Conservation (phyloP, 2,888 invertebrate species). For the Aplocera efformata region DNA sequence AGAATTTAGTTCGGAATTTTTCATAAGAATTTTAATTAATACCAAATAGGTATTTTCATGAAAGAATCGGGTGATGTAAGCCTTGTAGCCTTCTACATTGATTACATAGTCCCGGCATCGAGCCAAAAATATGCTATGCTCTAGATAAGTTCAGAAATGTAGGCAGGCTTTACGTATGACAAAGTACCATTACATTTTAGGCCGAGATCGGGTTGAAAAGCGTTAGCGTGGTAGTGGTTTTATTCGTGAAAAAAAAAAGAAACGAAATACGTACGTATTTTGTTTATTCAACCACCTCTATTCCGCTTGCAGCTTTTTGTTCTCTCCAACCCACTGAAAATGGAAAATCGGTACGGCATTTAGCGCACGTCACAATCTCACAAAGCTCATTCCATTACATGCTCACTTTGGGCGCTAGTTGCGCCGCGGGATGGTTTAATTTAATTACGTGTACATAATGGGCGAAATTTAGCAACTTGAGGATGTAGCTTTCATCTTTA, state of each 20-base stretch:
- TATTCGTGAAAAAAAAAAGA: too few species aligned
- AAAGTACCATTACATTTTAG: conserved; percentile 14
- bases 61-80: conserved; percentile 4
- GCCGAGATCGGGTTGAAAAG: too few species aligned
- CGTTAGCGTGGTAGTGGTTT: neutral
- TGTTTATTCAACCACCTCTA: too few species aligned
- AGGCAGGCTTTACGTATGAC: conserved; percentile 24
- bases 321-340: too few species aligned
- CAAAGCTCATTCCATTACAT: too few species aligned
- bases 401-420: too few species aligned
- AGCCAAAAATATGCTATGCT: conserved; percentile 27
- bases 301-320: too few species aligned
- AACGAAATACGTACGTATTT: too few species aligned
- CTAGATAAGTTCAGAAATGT: conserved; percentile 27
- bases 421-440: conserved; percentile 2
- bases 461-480: conserved; percentile 2
- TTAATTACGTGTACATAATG: conserved; percentile 7
- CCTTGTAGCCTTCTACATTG: conserved; percentile 17
- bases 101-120: conserved; percentile 24
- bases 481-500: neutral
- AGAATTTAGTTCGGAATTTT: conserved; percentile 7
- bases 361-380: too few species aligned
- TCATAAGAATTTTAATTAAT: conserved; percentile 7
- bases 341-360: too few species aligned
- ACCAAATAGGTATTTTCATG: neutral